Evolutionary conservation across 2,888 invertebrate species (phyloP).

Genomic region (Prosapia bicincta): DNA sequence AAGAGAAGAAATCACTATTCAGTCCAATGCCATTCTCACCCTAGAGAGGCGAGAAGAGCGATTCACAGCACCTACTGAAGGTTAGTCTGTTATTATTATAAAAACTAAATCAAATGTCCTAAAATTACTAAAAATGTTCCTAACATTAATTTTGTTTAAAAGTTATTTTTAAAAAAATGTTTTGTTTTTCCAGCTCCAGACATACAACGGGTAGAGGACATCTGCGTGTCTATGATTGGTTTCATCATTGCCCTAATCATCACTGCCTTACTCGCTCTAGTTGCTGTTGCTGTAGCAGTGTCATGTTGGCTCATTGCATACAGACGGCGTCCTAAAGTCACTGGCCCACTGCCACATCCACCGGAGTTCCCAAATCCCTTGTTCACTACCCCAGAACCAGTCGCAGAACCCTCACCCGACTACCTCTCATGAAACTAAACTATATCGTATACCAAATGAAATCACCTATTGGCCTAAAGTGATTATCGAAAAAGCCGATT

Average conservation of each 20-base stretch:
- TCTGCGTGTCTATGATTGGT: slow-evolving; percentile 91
- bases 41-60: slow-evolving; percentile 81
- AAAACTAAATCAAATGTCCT: too few species aligned
- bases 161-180: too few species aligned
- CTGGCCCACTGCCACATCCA: slow-evolving; percentile 90
- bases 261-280: slow-evolving; percentile 85
- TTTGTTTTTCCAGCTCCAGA: slow-evolving; percentile 37
- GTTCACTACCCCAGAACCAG: slow-evolving; percentile 77
- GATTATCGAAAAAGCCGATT: slow-evolving; percentile 14
- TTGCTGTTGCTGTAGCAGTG: slow-evolving; percentile 91
- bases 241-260: slow-evolving; percentile 89
- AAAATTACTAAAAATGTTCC: too few species aligned
- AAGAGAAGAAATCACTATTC: slow-evolving; percentile 89
- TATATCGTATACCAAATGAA: slow-evolving; percentile 8
- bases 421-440: slow-evolving; percentile 51
- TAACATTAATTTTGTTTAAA: too few species aligned
- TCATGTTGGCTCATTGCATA: slow-evolving; percentile 96
- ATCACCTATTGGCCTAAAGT: slow-evolving; percentile 5
- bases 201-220: slow-evolving; percentile 63
- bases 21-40: slow-evolving; percentile 88
- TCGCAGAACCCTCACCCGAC: slow-evolving; percentile 79
- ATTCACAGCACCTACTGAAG: slow-evolving; percentile 73
- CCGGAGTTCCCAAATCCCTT: slow-evolving; percentile 94
- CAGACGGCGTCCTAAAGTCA: slow-evolving; percentile 78
- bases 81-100: slow-evolving; percentile 46